These are phyloP conservation scores for Hiodon tergisus DNA, from an alignment of 2,113 vertebrate genomes.

Conservation along the genomic window DNA sequence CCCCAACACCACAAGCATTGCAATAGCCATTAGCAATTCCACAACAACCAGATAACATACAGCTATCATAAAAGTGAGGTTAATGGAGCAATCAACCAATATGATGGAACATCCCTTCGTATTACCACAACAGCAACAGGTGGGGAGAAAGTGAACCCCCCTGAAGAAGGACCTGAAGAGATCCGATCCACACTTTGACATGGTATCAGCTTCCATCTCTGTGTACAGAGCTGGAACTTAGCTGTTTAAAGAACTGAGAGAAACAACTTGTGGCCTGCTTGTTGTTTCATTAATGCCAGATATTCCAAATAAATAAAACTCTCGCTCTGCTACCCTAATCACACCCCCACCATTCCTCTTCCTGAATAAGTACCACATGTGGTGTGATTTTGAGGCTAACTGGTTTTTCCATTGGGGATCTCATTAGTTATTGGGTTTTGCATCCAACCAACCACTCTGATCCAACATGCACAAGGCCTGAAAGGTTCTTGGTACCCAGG, in stretches of 20 bases:
- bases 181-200: too few species aligned
- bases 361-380: constrained; percentile 9
- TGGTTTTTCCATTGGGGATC: background rate
- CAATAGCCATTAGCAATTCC: background rate
- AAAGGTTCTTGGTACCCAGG: too few species aligned
- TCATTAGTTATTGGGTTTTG: background rate
- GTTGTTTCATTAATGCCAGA: too few species aligned
- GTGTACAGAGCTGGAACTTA: too few species aligned
- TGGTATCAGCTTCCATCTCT: too few species aligned
- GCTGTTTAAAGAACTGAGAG: too few species aligned
- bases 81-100: background rate
- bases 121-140: too few species aligned
- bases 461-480: too few species aligned
- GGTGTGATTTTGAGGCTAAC: background rate
- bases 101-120: background rate
- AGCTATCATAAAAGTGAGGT: constrained; percentile 6
- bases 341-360: background rate
- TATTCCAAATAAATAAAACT: too few species aligned
- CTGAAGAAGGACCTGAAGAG: too few species aligned
- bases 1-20: background rate
- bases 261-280: too few species aligned
- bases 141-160: too few species aligned
- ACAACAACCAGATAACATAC: background rate
- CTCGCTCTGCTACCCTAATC: background rate
- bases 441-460: background rate